Evolutionary conservation across 2,888 invertebrate genomes (phyloP).

Genomic region (Crossocerus cetratus): DNA sequence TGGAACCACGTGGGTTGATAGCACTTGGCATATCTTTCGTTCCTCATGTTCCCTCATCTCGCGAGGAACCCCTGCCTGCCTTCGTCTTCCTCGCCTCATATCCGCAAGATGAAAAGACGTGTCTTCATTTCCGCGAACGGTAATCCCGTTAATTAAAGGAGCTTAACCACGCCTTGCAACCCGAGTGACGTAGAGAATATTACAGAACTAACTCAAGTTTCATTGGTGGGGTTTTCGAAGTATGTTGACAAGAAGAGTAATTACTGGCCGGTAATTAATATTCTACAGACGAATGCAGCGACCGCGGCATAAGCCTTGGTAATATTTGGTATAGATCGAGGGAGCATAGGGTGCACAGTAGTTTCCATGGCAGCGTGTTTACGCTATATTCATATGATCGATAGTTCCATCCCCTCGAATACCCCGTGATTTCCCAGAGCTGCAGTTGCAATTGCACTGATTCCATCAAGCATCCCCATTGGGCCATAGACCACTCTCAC

Average conservation of each 20-base stretch:
- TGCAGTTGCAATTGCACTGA: constrained; percentile 15
- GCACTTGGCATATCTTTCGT: constrained; percentile 27
- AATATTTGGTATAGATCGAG: constrained; percentile 12
- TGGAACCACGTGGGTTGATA: constrained; percentile 45
- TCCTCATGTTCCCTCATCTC: constrained; percentile 1
- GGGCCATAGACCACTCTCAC: too few relatives aligned
- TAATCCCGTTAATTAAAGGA: too few relatives aligned
- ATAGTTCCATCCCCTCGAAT: constrained; percentile 56
- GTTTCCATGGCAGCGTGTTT: constrained; percentile 60
- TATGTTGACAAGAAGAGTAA: too few relatives aligned
- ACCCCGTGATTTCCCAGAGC: constrained; percentile 28
- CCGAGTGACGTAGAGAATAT: too few relatives aligned
- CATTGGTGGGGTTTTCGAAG: too few relatives aligned
- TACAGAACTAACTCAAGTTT: too few relatives aligned
- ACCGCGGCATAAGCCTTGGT: not conserved
- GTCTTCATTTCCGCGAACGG: too few relatives aligned
- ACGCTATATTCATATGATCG: constrained; percentile 62
- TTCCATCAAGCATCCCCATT: not conserved
- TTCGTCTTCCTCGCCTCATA: not conserved
- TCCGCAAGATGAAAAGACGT: too few relatives aligned
- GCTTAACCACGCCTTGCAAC: too few relatives aligned
- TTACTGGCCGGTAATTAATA: too few relatives aligned
- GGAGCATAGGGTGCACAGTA: constrained; percentile 22
- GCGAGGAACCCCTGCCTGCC: not conserved
- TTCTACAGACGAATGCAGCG: too few relatives aligned